These are phyloP conservation scores for Dromiciops gliroides DNA, from an alignment of 2,113 vertebrate species.

Conservation along the genomic window DNA sequence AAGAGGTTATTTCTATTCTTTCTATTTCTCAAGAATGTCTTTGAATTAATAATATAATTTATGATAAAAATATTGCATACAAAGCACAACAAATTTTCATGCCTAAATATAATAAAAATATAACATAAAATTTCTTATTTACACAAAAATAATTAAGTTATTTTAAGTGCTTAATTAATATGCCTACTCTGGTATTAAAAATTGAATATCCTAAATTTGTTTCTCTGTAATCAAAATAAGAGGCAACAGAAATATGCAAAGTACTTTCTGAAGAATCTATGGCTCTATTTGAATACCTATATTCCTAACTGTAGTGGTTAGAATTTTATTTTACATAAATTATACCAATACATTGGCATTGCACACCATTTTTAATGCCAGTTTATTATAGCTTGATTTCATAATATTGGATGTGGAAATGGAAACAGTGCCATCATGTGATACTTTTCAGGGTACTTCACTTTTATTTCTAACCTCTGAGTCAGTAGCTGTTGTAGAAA, in stretches of 20 bases:
- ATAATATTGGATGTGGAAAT: conserved; percentile 91
- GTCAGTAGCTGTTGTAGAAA: conserved; percentile 76
- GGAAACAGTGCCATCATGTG: conserved; percentile 99
- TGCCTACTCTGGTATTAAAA: conserved; percentile 60
- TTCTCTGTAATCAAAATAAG: conserved; percentile 74
- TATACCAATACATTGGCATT: conserved; percentile 80
- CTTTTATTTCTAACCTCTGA: conserved; percentile 82
- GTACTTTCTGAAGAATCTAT: conserved; percentile 79
- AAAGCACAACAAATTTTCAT: background rate
- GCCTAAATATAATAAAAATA: conserved; percentile 74
- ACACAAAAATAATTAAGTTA: conserved; percentile 75
- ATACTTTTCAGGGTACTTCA: conserved; percentile 95
- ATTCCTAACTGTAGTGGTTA: conserved; percentile 78
- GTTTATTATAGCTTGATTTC: conserved; percentile 87
- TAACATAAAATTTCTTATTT: conserved; percentile 71
- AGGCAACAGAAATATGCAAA: conserved; percentile 77
- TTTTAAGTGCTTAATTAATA: conserved; percentile 63
- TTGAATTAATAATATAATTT: conserved; percentile 73
- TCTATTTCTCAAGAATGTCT: conserved; percentile 75
- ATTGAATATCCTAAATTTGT: conserved; percentile 67
- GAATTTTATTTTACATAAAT: conserved; percentile 85
- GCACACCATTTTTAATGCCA: conserved; percentile 82
- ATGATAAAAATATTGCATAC: conserved; percentile 58
- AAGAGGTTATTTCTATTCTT: conserved; percentile 72
- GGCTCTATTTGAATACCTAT: conserved; percentile 73